phyloP scores from a whole-genome alignment of 2,888 invertebrate genomes.

The Dendrolimus houi region DNA sequence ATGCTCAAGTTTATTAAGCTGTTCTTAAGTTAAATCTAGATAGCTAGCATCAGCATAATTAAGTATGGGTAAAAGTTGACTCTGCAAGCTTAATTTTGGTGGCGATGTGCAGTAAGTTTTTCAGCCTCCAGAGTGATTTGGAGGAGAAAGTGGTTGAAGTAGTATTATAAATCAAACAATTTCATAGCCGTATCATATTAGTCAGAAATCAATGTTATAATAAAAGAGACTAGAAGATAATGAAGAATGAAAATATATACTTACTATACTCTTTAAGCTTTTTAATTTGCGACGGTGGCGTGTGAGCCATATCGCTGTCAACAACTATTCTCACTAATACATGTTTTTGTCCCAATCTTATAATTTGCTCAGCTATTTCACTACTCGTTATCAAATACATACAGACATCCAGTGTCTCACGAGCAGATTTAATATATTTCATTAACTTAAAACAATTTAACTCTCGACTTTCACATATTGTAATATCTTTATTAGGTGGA shows the following conservation, averaged over 20 bases:
- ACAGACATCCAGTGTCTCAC: constrained; percentile 66
- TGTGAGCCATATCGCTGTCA: constrained; percentile 67
- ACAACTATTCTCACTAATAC: constrained; percentile 63
- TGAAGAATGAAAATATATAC: constrained; percentile 16
- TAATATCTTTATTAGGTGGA: constrained; percentile 50
- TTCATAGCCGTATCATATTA: too few species aligned
- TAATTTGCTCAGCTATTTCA: constrained; percentile 65
- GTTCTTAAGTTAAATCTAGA: too few species aligned
- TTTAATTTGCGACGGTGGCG: constrained; percentile 64
- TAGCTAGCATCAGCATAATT: too few species aligned
- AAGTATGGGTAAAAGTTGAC: too few species aligned
- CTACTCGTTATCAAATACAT: constrained; percentile 69
- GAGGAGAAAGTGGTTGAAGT: too few species aligned
- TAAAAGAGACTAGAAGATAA: too few species aligned
- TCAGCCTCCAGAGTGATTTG: too few species aligned
- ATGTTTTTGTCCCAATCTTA: constrained; percentile 63
- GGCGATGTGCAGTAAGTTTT: too few species aligned
- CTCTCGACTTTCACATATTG: constrained; percentile 61
- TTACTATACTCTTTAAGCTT: constrained; percentile 64
- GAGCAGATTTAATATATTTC: constrained; percentile 64
- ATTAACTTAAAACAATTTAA: constrained; percentile 64
- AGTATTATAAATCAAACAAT: too few species aligned
- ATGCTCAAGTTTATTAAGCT: too few species aligned
- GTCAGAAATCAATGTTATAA: too few species aligned
- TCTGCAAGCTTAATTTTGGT: too few species aligned